Evolutionary conservation across 2,113 vertebrate genomes (phyloP).

Genomic region (Gymnocephalus cernua): DNA sequence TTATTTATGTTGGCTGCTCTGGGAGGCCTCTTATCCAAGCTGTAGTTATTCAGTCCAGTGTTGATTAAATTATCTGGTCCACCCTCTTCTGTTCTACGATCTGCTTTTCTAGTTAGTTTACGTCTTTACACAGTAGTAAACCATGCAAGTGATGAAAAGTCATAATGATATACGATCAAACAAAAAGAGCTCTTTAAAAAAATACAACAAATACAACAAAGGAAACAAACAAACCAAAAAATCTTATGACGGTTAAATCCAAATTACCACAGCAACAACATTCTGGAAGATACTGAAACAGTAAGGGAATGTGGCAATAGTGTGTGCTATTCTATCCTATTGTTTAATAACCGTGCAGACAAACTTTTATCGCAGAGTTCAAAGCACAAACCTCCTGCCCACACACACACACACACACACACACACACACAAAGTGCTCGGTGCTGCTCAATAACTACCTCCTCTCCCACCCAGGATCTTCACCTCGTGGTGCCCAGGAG

Average conservation of each 20-base stretch:
- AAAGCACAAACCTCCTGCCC: conserved; percentile 53
- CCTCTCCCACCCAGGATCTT: conserved; percentile 64
- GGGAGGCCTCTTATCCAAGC: conserved; percentile 52
- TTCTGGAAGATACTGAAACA: background rate
- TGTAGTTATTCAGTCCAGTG: conserved; percentile 29
- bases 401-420: conserved; percentile 30
- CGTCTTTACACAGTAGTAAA: background rate
- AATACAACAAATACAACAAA: conserved; percentile 32
- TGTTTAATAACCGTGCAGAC: conserved; percentile 41
- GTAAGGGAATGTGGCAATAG: background rate
- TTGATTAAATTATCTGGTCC: conserved; percentile 18
- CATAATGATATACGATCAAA: background rate
- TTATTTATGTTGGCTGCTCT: conserved; percentile 67
- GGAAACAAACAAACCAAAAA: conserved; percentile 3
- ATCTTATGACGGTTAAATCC: background rate
- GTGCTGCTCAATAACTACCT: conserved; percentile 73
- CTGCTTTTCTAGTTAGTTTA: conserved; percentile 4
- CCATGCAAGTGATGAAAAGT: conserved; percentile 6
- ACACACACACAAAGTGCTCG: conserved; percentile 34
- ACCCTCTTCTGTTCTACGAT: background rate
- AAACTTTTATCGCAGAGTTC: conserved; percentile 60
- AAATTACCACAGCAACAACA: conserved; percentile 13
- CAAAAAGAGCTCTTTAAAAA: background rate
- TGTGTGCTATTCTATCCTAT: conserved; percentile 8
- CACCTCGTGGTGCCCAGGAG: conserved; percentile 70